phyloP scores from a whole-genome alignment of 2,888 invertebrate species.

The Drosophila aldrichi region DNA sequence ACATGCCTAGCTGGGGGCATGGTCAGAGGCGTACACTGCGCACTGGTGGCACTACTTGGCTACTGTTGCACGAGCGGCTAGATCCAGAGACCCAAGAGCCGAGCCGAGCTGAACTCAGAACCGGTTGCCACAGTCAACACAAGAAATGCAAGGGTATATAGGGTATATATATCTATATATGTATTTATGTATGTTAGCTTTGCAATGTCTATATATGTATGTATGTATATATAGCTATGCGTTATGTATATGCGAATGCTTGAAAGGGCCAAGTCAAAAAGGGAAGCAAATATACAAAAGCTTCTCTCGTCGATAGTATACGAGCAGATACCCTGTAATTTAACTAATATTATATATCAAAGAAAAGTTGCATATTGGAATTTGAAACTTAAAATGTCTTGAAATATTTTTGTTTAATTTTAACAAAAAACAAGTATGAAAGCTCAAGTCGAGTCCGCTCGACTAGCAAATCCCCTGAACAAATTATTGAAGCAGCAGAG shows the following conservation, averaged over 20 bases:
- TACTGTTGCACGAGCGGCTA: slow-evolving; percentile 69
- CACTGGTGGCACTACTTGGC: slow-evolving; percentile 71
- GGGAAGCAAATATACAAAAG: not conserved
- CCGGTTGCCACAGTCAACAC: slow-evolving; percentile 38
- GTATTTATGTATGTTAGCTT: not conserved
- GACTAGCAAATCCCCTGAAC: no score
- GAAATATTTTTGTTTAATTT: no score
- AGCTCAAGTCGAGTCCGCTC: no score
- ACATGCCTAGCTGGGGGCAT: slow-evolving; percentile 53
- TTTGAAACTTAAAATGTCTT: no score
- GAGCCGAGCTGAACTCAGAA: slow-evolving; percentile 22
- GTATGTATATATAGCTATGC: not conserved
- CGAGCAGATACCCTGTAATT: not conserved
- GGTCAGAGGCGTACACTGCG: slow-evolving; percentile 40
- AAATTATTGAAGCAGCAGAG: no score
- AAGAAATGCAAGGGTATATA: slow-evolving; percentile 31
- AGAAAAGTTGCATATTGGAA: no score
- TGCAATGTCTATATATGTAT: not conserved
- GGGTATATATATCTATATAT: slow-evolving; percentile 3
- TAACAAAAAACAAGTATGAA: no score
- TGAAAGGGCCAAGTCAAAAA: not conserved
- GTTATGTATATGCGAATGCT: slow-evolving; percentile 8
- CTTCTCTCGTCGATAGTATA: not conserved
- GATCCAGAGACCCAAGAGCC: slow-evolving; percentile 5
- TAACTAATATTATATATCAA: no score